Base-by-base conservation (phyloP, 2,113 vertebrate genomes). In the Stercorarius parasiticus region DNA sequence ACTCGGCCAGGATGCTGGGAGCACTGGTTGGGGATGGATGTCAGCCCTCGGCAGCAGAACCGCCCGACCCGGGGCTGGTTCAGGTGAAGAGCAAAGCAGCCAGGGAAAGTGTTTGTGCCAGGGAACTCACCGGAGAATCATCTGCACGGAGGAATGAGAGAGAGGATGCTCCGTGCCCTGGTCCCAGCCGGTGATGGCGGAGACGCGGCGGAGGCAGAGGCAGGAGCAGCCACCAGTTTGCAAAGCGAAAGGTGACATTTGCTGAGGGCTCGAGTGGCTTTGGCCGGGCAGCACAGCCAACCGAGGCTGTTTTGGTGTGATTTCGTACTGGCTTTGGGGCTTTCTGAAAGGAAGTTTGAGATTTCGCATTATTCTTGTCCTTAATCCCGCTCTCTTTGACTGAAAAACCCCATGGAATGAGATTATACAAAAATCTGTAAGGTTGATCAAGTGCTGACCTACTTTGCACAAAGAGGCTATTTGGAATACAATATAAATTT, bases 391-490 rank as follows among this genome's bases (percentile, higher is more conserved):
- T 92, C 83, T 94, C 92, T 96, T 95, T 87, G 94, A 85, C 93
- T 88, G 90, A 95, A 94, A 91, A 90, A 66, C 86, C 88, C 91
- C 94, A 18, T 91, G 94, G 93, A 96, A 97, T 92, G 94, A 78
- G 96, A 97, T 97, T 97, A 97, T 90, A 67, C 91, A 80, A 58
- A 94, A 96, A 95, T 93, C 96, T 82, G 95, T 89, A 15, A 97
- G 97, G 96, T 96, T 92, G 94, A 93, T 97, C 94, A 92, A 95
- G 91, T 29, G 0, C 82, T 97, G 97, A 97, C 97, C 97, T 97
- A 97, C 87, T 97, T 96, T 97, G 93, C 95, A 92, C 86, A 91
- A 89, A 82, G 82, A 94, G 78, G 73, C 91, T 84, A 11, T 93
- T 93, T 86, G 93, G 78, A 82, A 94, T 82, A 93, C 94, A 84